Evolutionary conservation across 2,113 vertebrate species (phyloP).

Genomic region (Hylia prasina): DNA sequence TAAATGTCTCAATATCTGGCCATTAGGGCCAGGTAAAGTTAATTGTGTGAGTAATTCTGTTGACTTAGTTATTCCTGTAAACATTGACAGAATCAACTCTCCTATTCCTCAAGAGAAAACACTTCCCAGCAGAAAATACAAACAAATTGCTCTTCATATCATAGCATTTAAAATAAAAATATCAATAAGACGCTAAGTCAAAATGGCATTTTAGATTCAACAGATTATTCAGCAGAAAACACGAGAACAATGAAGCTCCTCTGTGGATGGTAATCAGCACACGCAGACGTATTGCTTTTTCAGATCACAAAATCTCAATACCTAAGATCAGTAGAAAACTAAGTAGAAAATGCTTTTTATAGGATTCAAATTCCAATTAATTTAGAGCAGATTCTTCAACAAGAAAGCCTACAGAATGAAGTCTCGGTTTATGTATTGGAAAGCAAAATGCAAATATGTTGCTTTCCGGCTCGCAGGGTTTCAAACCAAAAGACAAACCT

Average conservation of each 20-base stretch:
- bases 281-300: conserved; percentile 12
- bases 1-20: background rate
- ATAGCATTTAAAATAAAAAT: conserved; percentile 37
- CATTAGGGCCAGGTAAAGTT: conserved; percentile 9
- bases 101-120: background rate
- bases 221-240: conserved; percentile 48
- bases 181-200: conserved; percentile 36
- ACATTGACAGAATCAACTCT: conserved; percentile 2
- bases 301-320: conserved; percentile 54
- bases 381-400: conserved; percentile 64
- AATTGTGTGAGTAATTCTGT: conserved; percentile 20
- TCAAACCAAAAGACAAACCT: conserved; percentile 58
- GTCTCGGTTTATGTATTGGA: conserved; percentile 44
- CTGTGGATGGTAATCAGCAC: conserved; percentile 7
- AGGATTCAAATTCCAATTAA: conserved; percentile 66
- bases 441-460: conserved; percentile 64
- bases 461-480: conserved; percentile 54
- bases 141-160: conserved; percentile 16
- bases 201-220: conserved; percentile 33
- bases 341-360: conserved; percentile 57
- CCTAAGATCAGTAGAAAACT: conserved; percentile 44
- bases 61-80: conserved; percentile 21
- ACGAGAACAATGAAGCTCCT: conserved; percentile 2
- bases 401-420: conserved; percentile 56
- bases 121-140: conserved; percentile 25